Conservation (phyloP, 2,797 vertebrate species). For the Sardinella longiceps region DNA sequence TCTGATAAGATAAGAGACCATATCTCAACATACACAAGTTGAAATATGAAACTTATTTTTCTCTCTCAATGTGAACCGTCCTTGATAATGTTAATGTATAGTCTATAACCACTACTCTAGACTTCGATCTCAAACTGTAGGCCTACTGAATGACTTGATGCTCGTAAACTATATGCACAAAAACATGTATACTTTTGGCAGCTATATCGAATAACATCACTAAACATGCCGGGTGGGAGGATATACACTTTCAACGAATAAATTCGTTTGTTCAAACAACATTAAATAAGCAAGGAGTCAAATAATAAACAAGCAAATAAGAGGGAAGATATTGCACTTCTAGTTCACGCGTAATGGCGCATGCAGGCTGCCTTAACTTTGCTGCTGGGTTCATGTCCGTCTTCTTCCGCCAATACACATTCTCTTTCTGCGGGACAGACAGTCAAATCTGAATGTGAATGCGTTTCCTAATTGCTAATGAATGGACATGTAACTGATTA, state of each 20-base stretch:
- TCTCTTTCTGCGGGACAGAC: constrained; percentile 65
- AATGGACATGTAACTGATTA: constrained; percentile 78
- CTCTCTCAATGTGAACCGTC: neutral
- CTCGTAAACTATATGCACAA: neutral
- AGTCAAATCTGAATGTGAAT: constrained; percentile 77
- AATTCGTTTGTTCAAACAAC: neutral
- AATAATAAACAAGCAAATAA: neutral
- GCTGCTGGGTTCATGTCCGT: constrained; percentile 26
- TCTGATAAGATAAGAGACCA: neutral
- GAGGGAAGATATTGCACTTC: neutral
- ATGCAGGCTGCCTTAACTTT: neutral
- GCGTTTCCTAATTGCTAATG: constrained; percentile 70
- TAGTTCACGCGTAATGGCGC: neutral
- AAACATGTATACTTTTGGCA: neutral
- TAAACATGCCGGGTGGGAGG: neutral
- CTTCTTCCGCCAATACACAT: constrained; percentile 75
- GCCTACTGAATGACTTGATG: neutral
- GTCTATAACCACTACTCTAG: neutral
- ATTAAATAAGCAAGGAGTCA: neutral
- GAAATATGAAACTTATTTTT: neutral
- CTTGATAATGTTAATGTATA: neutral
- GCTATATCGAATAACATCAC: neutral
- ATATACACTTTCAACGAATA: neutral
- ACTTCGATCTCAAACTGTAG: neutral
- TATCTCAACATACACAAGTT: neutral